A percentile compares a stretch with the other conserved stretches of the same genome.
Conservation (phyloP, 2,797 vertebrate genomes). For the Danio kyathit region DNA sequence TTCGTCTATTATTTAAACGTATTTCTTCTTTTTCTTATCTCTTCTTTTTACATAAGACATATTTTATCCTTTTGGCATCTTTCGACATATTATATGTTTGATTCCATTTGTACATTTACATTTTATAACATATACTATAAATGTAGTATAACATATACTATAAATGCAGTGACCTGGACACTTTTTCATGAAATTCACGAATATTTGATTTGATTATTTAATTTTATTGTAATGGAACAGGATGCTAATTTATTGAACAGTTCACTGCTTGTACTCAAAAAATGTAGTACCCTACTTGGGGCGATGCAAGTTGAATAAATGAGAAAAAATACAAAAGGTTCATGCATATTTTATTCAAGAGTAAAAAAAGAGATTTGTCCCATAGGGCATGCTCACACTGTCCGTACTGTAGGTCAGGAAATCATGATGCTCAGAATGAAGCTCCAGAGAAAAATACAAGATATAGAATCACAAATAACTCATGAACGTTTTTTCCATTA, state of each 20-base stretch:
- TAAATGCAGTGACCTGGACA: not conserved
- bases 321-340: slow-evolving; percentile 73
- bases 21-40: no score
- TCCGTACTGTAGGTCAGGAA: slow-evolving; percentile 79
- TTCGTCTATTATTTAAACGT: no score
- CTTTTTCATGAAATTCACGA: not conserved
- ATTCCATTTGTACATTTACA: no score
- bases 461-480: slow-evolving; percentile 65
- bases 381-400: slow-evolving; percentile 87
- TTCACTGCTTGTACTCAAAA: not conserved
- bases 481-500: slow-evolving; percentile 62
- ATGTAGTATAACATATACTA: no score
- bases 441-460: slow-evolving; percentile 69
- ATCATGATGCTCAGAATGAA: slow-evolving; percentile 65
- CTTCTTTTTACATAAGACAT: no score
- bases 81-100: no score
- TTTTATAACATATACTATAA: no score
- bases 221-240: no score
- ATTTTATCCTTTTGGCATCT: no score
- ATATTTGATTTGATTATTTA: no score
- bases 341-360: slow-evolving; percentile 92
- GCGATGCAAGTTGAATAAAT: slow-evolving; percentile 6
- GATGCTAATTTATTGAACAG: not conserved
- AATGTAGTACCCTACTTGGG: not conserved
- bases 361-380: slow-evolving; percentile 88